Percentiles rank a stretch among this genome's conserved stretches.
These are phyloP conservation scores for Stenolophus ochropezus DNA, from an alignment of 2,888 invertebrate genomes.

Conservation along the genomic window DNA sequence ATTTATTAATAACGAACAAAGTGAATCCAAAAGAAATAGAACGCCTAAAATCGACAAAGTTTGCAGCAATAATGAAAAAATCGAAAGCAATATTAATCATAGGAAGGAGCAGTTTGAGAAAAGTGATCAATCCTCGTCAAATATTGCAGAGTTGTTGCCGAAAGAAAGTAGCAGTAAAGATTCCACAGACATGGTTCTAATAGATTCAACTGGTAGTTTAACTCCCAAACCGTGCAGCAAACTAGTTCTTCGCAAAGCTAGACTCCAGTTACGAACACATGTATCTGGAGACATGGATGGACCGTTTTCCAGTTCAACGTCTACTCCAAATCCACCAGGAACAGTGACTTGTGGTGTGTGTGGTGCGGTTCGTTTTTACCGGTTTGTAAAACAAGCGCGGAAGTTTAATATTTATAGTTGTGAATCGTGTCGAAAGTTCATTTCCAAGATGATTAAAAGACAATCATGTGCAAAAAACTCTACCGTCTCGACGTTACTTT, in stretches of 20 bases:
- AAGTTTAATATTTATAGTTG: slow-evolving; percentile 91
- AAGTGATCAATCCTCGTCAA: not conserved
- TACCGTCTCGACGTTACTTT: slow-evolving; percentile 77
- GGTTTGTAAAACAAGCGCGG: slow-evolving; percentile 85
- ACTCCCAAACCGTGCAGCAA: slow-evolving; percentile 76
- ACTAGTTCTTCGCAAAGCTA: slow-evolving; percentile 82
- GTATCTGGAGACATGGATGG: slow-evolving; percentile 76
- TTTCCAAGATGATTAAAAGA: slow-evolving; percentile 86
- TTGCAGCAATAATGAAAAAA: not conserved
- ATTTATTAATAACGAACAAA: slow-evolving; percentile 80
- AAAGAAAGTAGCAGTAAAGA: slow-evolving; percentile 37
- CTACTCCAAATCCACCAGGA: slow-evolving; percentile 76
- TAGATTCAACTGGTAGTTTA: slow-evolving; percentile 70
- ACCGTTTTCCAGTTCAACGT: slow-evolving; percentile 77
- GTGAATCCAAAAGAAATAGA: slow-evolving; percentile 65
- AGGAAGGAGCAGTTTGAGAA: slow-evolving; percentile 16
- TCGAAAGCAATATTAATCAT: not conserved
- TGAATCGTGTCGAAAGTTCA: slow-evolving; percentile 90
- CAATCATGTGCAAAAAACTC: slow-evolving; percentile 77
- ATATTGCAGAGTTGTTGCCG: slow-evolving; percentile 62
- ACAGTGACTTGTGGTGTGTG: slow-evolving; percentile 87
- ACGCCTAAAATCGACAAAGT: slow-evolving; percentile 5
- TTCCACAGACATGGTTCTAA: slow-evolving; percentile 66
- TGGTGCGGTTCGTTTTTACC: slow-evolving; percentile 84
- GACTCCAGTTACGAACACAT: slow-evolving; percentile 77